Evolutionary conservation across 2,888 invertebrate genomes (phyloP).

Genomic region (Camptogramma bilineatum): DNA sequence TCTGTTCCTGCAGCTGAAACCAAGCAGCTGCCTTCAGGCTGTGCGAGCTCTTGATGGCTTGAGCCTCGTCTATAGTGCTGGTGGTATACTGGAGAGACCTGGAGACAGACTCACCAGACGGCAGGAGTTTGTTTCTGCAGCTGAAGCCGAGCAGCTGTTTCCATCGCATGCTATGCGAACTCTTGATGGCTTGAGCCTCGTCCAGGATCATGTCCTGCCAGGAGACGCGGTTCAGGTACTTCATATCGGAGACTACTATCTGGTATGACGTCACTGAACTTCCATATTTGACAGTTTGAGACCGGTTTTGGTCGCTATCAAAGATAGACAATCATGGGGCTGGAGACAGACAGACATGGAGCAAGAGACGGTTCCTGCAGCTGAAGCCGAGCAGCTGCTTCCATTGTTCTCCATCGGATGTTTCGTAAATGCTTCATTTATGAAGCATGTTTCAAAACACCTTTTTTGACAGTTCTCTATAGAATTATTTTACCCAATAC

Average conservation of each 20-base stretch:
- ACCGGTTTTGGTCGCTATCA: too few relatives aligned
- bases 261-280: conserved; percentile 99
- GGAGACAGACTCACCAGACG: conserved; percentile 85
- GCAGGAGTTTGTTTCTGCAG: conserved; percentile 93
- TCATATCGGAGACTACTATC: conserved; percentile 97
- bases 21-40: conserved; percentile 96
- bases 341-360: too few relatives aligned
- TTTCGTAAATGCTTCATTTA: too few relatives aligned
- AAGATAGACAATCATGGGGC: too few relatives aligned
- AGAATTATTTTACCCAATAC: too few relatives aligned
- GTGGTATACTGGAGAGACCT: too few relatives aligned
- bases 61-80: conserved; percentile 99
- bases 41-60: conserved; percentile 93
- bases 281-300: too few relatives aligned
- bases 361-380: conserved; percentile 93
- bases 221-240: conserved; percentile 97
- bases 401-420: too few relatives aligned
- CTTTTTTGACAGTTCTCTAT: too few relatives aligned
- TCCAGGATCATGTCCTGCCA: conserved; percentile 99
- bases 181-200: conserved; percentile 98
- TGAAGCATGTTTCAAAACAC: too few relatives aligned
- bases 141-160: conserved; percentile 96
- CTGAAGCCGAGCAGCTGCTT: conserved; percentile 96
- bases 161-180: conserved; percentile 93
- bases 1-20: conserved; percentile 96